Evolutionary conservation across 1,140 invertebrate species (phyloP), one percentile per base, ranked within the genome.

Genomic region (Coelopa frigida): DNA sequence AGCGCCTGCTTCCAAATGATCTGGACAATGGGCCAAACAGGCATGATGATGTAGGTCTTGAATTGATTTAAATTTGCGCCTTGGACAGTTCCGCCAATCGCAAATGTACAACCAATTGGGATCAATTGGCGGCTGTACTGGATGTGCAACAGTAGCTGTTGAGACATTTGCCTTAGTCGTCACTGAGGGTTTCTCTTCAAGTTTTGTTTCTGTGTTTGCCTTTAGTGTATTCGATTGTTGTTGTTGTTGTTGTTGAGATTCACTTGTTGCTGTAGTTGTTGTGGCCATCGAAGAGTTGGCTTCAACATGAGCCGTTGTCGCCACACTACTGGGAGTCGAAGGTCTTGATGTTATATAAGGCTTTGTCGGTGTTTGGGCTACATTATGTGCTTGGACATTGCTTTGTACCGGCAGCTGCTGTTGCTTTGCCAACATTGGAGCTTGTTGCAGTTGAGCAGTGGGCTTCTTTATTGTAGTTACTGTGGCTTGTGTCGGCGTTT

Each of bases 81-180:
- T 54, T 18, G 61, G 78, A 74, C 93, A 96, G 12, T 88, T 87
- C 46, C 85, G 78, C 92, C 92, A 95, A 63, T 95, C 91, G 58
- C 93, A 95, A 4, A 94, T 75, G 69, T 82, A 93, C 1, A 82
- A 74, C 48, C 75, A 49, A 72, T 74, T 59, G 59, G 70, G 26
- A 63, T 75, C 67, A 0, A 59, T 49, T 5, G 58, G 53, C 24
- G 37, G n/a, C n/a, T n/a, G n/a, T 55, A 24, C 23, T 26, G 24
- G 14, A 24, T 15, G n/a, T 36, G 43, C 27, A 21, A 21, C 24
- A n/a, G 7, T 24, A 6, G 41, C 40, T 42, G 24, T 24, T 17
- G 22, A n/a, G 4, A 27, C 21, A 44, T 27, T 14, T 44, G 31
- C 3, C 21, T 22, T 17, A 39, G 21, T 26, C 40, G n/a, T n/a